phyloP scores from a whole-genome alignment of 2,888 invertebrate genomes.

The Colostygia pectinataria region DNA sequence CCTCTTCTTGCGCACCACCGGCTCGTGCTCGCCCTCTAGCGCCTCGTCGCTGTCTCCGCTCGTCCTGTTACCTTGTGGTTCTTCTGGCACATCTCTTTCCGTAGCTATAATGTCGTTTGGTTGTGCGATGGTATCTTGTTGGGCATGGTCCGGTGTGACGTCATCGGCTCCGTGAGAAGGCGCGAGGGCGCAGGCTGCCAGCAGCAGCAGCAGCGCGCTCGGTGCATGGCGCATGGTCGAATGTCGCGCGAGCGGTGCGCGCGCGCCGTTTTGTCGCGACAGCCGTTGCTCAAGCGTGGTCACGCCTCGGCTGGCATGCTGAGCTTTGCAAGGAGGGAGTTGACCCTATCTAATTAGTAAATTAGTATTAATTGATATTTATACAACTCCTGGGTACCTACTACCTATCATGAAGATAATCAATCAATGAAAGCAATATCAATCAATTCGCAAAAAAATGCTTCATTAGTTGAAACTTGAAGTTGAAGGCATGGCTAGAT shows the following conservation, averaged over 20 bases:
- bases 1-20: conserved; percentile 73
- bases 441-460: too few species aligned
- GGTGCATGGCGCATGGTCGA: conserved; percentile 69
- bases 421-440: too few species aligned
- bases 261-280: conserved; percentile 66
- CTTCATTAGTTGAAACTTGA: too few species aligned
- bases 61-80: conserved; percentile 28
- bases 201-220: conserved; percentile 51
- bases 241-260: conserved; percentile 58
- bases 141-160: background rate
- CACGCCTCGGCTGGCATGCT: conserved; percentile 42
- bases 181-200: conserved; percentile 40
- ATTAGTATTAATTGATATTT: background rate
- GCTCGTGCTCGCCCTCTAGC: conserved; percentile 56
- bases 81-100: conserved; percentile 31
- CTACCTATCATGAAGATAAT: too few species aligned
- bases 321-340: conserved; percentile 9
- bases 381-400: too few species aligned
- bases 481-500: too few species aligned
- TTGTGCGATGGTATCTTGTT: conserved; percentile 3
- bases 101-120: conserved; percentile 25
- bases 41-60: conserved; percentile 40
- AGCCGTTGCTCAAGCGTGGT: conserved; percentile 60
- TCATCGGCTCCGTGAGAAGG: conserved; percentile 15
- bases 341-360: background rate